Evolutionary conservation across 2,888 invertebrate genomes (phyloP), one percentile per base, ranked within the genome.

Genomic region (Cryptophagus acutangulus): DNA sequence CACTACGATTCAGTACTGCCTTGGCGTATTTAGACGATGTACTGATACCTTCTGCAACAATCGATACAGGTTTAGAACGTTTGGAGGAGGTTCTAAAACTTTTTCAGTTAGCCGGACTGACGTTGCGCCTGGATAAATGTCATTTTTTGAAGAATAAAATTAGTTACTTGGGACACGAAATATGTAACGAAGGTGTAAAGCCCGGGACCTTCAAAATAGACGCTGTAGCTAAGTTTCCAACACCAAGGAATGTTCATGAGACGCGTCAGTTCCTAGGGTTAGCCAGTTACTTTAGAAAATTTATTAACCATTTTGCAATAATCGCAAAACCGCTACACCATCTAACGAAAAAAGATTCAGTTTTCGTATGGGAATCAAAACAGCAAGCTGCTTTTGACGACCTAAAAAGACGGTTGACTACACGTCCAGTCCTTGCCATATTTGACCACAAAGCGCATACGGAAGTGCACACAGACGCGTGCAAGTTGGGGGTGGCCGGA

Each of bases 381-480:
- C n/a, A n/a, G n/a, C n/a, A n/a, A n/a, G n/a, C n/a, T n/a, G n/a
- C n/a, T n/a, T n/a, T n/a, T n/a, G n/a, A n/a, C n/a, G n/a, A n/a
- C n/a, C n/a, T n/a, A n/a, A 25, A 29, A 30, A 9, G 9, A 15
- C 3, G 18, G 15, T 39, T 55, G 24, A 31, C 14, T 3, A 33
- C 36, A 13, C 33, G 48, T 37, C 57, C 57, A 2, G 29, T 58
- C 2, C 36, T 59, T 15, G 48, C 42, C 1, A 12, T 58, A n/a
- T 58, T 46, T 36, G 42, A 54, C 18, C 51, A 43, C 10, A 29
- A 39, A 3, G 38, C 40, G 4, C 37, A 44, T 8, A 54, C 47
- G 6, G 54, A 59, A 34, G n/a, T 57, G 9, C 57, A 59, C 41
- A 59, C 56, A 3, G 58, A 62, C 43, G 59, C 55, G 8, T 54